phyloP scores from a whole-genome alignment of 1,140 invertebrate genomes.

The Episyrphus balteatus region DNA sequence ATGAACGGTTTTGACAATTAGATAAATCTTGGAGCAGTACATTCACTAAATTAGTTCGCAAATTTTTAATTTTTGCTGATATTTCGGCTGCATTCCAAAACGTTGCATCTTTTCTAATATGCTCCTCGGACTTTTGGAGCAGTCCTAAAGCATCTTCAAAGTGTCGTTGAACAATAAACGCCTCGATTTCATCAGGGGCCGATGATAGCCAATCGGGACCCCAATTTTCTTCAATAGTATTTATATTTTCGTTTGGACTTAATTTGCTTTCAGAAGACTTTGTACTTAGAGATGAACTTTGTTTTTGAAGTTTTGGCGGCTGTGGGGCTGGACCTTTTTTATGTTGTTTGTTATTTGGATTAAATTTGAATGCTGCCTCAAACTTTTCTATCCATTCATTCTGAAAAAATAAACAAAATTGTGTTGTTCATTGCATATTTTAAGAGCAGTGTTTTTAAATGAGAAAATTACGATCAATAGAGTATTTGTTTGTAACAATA shows the following conservation, averaged over 20 bases:
- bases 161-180: slow-evolving; percentile 91
- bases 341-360: slow-evolving; percentile 44
- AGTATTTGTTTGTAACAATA: no score
- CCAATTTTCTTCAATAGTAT: slow-evolving; percentile 42
- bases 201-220: slow-evolving; percentile 84
- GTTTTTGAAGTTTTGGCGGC: slow-evolving; percentile 43
- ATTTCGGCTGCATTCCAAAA: slow-evolving; percentile 39
- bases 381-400: slow-evolving; percentile 92
- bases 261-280: slow-evolving; percentile 30
- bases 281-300: slow-evolving; percentile 43
- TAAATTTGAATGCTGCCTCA: slow-evolving; percentile 80
- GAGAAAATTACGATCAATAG: no score
- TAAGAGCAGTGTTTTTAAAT: no score
- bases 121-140: slow-evolving; percentile 62
- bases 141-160: slow-evolving; percentile 89
- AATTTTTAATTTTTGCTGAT: slow-evolving; percentile 52
- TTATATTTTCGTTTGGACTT: slow-evolving; percentile 30
- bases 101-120: slow-evolving; percentile 35
- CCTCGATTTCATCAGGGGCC: slow-evolving; percentile 90
- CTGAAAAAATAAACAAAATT: slow-evolving; percentile 35
- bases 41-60: slow-evolving; percentile 67
- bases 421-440: no score
- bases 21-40: slow-evolving; percentile 82
- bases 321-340: slow-evolving; percentile 40
- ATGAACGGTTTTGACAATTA: slow-evolving; percentile 73